Base-by-base conservation (phyloP, 2,797 vertebrate genomes). In the Lindbergichthys nudifrons region DNA sequence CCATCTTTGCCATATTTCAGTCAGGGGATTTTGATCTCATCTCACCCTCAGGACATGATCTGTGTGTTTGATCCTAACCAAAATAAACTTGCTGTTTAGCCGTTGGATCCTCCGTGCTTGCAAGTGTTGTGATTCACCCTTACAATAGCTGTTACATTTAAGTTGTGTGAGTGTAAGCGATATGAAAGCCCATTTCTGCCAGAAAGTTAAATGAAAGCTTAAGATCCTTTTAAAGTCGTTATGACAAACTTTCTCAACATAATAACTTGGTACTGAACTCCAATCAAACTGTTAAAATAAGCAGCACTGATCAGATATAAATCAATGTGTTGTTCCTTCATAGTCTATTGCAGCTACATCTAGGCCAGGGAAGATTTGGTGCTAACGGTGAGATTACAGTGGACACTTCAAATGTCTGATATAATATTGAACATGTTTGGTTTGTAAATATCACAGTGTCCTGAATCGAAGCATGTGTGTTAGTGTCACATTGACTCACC, bases 31-130 rank as follows among this genome's bases (percentile, higher is more conserved):
- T 84, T 87, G 83, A 88, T 86, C 89, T 87, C 89, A 91, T 94
- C 89, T 90, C 89, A 85, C 93, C 94, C 91, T 94, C 92, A 94
- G 94, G 94, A 95, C 92, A 89, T 94, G 87, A 90, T 93, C 90
- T 95, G 93, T 96, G 94, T 94, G 88, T 93, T 90, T 95, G 93
- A 95, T 93, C 92, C 93, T 94, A 94, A 96, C 94, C 94, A 94
- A 95, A 96, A 96, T 96, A 96, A 96, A 95, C 92, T 92, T 95
- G 94, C 94, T 95, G 93, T 95, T 89, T 93, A 93, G 94, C 93
- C 82, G 89, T 95, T 92, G 90, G 90, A 91, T 93, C 87, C 87
- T 92, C 73, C 63, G 73, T 90, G 87, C 84, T 91, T 90, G 77
- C 71, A 80, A 85, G 90, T 91, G 87, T 94, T 90, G 87, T 95